Evolutionary conservation across 2,797 vertebrate genomes (phyloP), one percentile per base, ranked within the genome.

Genomic region (Balearica regulorum): DNA sequence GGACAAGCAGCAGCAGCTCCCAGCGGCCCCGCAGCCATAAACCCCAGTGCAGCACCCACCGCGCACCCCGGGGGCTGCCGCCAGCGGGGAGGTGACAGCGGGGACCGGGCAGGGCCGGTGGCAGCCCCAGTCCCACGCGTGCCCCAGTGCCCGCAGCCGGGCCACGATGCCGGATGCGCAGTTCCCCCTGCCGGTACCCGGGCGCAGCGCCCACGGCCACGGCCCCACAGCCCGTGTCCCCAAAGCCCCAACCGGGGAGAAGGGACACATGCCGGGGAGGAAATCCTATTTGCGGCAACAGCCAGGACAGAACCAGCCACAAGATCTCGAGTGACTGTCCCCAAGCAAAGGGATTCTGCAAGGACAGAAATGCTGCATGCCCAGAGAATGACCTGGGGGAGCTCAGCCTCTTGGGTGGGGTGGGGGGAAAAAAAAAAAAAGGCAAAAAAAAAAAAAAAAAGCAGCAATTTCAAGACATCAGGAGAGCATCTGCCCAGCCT

Each of bases 151-250:
- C 69, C 35, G 0, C 48, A 9, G 13, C 48, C 21, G 0, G 7
- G 48, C 16, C 4, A 2, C 13, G 16, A 60, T 3, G 24, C 55
- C 3, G 13, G 79, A 18, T 28, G 51, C 1, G 43, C 65, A 31
- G 61, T 80, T 90, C 89, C 94, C 95, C 89, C 95, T 95, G 90
- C 88, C 3, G 92, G 94, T 69, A 69, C 77, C 53, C 10, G 0
- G n/a, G 22, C 0, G 43, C 79, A 93, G 85, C 79, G 6, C 61
- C 87, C 57, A 41, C 3, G 1, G 54, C 69, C 86, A n/a, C 39
- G 2, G 35, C 29, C 79, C 44, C 54, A 6, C 16, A 43, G 13
- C 33, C 71, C 75, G 15, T 2, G 1, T 4, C 61, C 81, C 89
- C 75, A 35, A 1, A 37, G 12, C 49, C 81, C 53, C 44, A 60